These are phyloP conservation scores for Acholoe squamosa DNA, from an alignment of 2,888 invertebrate species.

Conservation along the genomic window DNA sequence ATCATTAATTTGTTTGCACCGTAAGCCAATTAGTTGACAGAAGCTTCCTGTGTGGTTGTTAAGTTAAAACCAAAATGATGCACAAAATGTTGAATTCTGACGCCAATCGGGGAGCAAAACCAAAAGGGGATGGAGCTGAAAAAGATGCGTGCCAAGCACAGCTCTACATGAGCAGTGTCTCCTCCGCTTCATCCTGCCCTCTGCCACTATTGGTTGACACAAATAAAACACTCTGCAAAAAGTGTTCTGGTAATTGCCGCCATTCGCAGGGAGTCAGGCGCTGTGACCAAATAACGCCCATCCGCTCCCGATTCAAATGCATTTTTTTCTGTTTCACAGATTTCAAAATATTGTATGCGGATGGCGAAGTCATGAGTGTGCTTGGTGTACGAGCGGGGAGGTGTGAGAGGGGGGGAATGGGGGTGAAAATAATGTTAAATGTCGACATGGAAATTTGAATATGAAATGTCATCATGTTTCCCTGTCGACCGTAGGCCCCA, in stretches of 20 bases:
- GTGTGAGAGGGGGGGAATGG: neutral
- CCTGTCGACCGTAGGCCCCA: no score
- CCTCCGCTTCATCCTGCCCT: neutral
- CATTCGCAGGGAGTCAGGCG: neutral
- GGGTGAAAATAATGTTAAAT: neutral
- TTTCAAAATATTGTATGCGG: neutral
- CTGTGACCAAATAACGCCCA: neutral
- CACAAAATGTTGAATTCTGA: neutral
- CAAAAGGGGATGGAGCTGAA: neutral
- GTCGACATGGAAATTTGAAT: neutral
- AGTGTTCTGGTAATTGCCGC: neutral
- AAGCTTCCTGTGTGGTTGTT: neutral
- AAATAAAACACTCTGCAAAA: neutral
- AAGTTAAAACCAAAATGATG: neutral
- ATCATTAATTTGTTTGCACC: neutral
- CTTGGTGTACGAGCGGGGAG: neutral
- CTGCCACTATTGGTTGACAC: neutral
- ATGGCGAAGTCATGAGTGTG: neutral
- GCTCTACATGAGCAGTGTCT: no score
- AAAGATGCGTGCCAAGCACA: no score
- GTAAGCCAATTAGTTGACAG: neutral
- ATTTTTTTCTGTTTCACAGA: slow-evolving; percentile 1
- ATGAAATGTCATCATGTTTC: neutral
- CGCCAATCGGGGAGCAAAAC: neutral
- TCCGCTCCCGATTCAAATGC: neutral